phyloP scores from a whole-genome alignment of 2,113 vertebrate genomes.

The Cyphomyrus discorhynchus region DNA sequence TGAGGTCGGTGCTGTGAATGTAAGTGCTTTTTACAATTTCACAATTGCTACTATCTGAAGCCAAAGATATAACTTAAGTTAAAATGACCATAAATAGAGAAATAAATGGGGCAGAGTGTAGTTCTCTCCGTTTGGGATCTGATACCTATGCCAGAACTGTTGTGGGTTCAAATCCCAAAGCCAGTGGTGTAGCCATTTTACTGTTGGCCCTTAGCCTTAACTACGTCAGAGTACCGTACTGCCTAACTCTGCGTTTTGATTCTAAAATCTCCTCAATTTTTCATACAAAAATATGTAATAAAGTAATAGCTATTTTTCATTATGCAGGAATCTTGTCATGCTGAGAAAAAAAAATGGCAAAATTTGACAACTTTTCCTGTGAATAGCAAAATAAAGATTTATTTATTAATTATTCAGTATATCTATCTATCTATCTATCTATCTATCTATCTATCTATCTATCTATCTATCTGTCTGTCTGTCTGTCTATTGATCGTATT shows the following conservation, averaged over 20 bases:
- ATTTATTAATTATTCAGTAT: not conserved
- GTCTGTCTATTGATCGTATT: not conserved
- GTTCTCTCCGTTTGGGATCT: not conserved
- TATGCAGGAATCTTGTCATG: not conserved
- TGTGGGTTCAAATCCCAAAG: not conserved
- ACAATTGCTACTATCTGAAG: not conserved
- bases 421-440: not conserved
- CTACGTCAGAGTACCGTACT: not conserved
- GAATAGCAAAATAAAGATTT: not conserved
- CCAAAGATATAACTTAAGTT: too few species aligned
- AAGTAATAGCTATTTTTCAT: not conserved
- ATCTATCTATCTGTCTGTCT: not conserved
- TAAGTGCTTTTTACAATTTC: not conserved
- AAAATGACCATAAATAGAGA: too few species aligned
- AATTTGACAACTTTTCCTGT: not conserved
- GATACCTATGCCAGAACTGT: not conserved
- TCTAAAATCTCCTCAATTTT: too few species aligned
- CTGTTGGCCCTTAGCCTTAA: not conserved
- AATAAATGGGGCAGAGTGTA: not conserved
- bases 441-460: too few species aligned
- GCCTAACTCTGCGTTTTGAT: too few species aligned
- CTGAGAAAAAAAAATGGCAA: not conserved
- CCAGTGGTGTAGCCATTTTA: not conserved
- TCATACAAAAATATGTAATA: not conserved
- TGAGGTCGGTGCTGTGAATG: not conserved